Evolutionary conservation across 2,797 vertebrate species (phyloP), one percentile per base, ranked within the genome.

Genomic region (Halcyon badia): DNA sequence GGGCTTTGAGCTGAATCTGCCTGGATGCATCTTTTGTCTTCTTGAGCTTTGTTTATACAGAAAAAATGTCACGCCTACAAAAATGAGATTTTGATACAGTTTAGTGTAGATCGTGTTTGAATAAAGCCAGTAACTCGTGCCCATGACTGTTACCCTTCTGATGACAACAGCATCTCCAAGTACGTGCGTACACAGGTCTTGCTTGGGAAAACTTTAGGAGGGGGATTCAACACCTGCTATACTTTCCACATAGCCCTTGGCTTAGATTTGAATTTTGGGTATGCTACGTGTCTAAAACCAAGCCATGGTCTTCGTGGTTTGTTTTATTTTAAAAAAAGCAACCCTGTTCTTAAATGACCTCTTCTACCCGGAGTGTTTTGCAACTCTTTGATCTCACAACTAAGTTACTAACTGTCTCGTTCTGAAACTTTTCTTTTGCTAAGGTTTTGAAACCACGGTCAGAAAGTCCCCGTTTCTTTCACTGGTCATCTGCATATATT

Each of bases 121-220:
- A 11, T 41, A 46, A 61, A n/a, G 10, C 51, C 72, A 2, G 2
- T 69, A 64, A n/a, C 11, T 65, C 1, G 0, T 51, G 20, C 62
- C 60, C 3, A 0, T 65, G 14, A 11, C 68, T 42, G 0, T 49
- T 62, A 16, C 0, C 22, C 33, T 71, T 80, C 46, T 77, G 51
- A 26, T 33, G 82, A 3, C 16, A 62, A 0, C 51, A 25, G 11
- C n/a, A 15, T 68, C 46, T 79, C 35, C 16, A 20, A 49, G 16
- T 31, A 3, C 12, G 21, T n/a, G 21, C 1, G 1, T 72, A 20
- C 8, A 3, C n/a, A 70, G 42, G 10, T 52, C 44, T 82, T 42
- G 14, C 0, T 1, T 6, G 39, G 42, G 61, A 78, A 52, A 12
- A 49, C 21, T 44, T 33, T 10, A 11, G 10, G 14, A 10, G 14